These are phyloP conservation scores for Polymixis lichenea DNA, from an alignment of 2,888 invertebrate species.

Conservation along the genomic window DNA sequence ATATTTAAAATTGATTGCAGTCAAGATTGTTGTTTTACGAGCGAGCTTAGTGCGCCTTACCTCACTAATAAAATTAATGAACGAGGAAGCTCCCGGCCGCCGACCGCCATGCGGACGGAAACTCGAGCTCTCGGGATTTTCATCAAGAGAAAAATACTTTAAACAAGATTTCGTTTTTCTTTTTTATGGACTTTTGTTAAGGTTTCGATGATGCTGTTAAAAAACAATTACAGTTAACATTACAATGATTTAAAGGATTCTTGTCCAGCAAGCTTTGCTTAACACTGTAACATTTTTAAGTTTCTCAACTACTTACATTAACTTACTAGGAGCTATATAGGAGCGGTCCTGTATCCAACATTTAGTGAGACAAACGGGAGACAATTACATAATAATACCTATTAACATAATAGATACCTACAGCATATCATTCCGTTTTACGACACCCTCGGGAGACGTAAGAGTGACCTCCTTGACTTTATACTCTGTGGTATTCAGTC, in stretches of 20 bases:
- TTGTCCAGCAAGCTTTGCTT: neutral
- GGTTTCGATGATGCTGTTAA: conserved; percentile 14
- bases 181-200: conserved; percentile 22
- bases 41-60: conserved; percentile 50
- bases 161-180: conserved; percentile 31
- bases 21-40: conserved; percentile 61
- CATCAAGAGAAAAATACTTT: conserved; percentile 57
- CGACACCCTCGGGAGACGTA: neutral
- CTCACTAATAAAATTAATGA: conserved; percentile 65
- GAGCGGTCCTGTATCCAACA: neutral
- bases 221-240: conserved; percentile 12
- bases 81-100: conserved; percentile 41
- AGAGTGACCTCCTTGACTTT: conserved; percentile 9
- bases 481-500: neutral
- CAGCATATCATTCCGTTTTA: conserved; percentile 18
- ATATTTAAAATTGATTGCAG: conserved; percentile 60
- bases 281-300: neutral
- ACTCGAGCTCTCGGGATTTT: conserved; percentile 56
- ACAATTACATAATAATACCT: conserved; percentile 25
- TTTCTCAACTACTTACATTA: neutral
- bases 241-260: neutral
- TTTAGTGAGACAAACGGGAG: neutral
- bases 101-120: conserved; percentile 43
- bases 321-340: too few species aligned
- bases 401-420: conserved; percentile 2